phyloP scores from a whole-genome alignment of 2,888 invertebrate species.

The Drosophila affinis region DNA sequence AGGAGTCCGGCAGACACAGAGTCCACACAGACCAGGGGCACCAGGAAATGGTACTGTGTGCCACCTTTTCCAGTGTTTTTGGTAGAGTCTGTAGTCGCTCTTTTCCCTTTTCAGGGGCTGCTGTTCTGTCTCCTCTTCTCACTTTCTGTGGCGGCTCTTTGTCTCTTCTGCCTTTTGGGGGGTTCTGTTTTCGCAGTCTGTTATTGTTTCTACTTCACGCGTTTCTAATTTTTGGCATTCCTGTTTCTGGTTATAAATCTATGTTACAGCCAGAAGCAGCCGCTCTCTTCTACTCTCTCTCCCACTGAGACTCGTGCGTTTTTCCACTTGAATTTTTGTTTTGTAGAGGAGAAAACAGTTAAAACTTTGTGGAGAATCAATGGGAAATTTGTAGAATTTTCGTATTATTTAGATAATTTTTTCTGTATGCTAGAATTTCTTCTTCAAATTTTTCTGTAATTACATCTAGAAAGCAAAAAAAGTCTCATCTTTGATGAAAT shows the following conservation, averaged over 20 bases:
- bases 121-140: constrained; percentile 12
- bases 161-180: constrained; percentile 15
- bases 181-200: constrained; percentile 28
- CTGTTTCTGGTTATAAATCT: constrained; percentile 16
- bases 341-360: too few species aligned
- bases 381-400: too few species aligned
- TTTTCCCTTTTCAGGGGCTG: neutral
- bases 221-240: constrained; percentile 36
- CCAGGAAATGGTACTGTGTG: neutral
- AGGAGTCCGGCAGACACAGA: constrained; percentile 10
- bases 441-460: too few species aligned
- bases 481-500: too few species aligned
- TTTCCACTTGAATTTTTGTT: too few species aligned
- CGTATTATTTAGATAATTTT: too few species aligned
- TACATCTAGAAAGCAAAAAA: too few species aligned
- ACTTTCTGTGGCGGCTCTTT: constrained; percentile 8
- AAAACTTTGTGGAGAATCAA: too few species aligned
- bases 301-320: neutral
- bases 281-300: neutral
- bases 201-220: constrained; percentile 50
- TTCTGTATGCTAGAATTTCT: too few species aligned
- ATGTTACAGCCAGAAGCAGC: neutral
- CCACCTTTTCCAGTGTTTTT: neutral
- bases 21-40: neutral
- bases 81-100: neutral